Evolutionary conservation across 2,113 vertebrate genomes (phyloP), one percentile per base, ranked within the genome.

Genomic region (Nerophis ophidion): DNA sequence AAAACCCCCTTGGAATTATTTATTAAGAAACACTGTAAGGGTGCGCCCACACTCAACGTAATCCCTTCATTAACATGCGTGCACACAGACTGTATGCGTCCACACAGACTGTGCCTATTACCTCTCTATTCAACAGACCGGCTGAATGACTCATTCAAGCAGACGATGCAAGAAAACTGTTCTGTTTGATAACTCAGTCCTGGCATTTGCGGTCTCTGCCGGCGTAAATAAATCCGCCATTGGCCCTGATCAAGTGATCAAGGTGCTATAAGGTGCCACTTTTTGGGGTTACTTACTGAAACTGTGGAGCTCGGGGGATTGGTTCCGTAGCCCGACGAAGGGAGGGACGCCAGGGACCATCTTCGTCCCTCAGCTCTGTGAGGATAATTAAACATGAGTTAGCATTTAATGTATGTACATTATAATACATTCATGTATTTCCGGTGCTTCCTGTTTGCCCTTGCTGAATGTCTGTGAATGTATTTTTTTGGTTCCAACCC

Each of bases 291-390:
- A 80, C 48, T 92, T 92, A 98, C 96, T 61, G 96, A 99, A 72
- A 99, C 91, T 0, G 95, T 98, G 81, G 97, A 98, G 84, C 96
- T 98, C 58, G 97, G 95, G 0, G 97, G 95, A 77, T 98, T 98
- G 81, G 96, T 99, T 68, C 97, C 96, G 81, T 99, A 99, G 86
- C 96, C 97, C 36, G 97, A 99, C 9, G 97, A 99, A 9, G 97
- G 95, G 65, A 98, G 88, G 1, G 97, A 99, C 0, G 96, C 95
- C 63, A 99, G 89, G 10, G 97, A 99, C 97, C 96, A 99, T 84
- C 97, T 92, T 73, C 97, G 90, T 77, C 97, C 97, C 68, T 99
- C 97, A 46, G 93, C 94, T 89, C 97, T 99, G 86, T 0, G 14
- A 68, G 48, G 49, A 71, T 57, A 36, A 59, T 64, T 7, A 54